phyloP scores from a whole-genome alignment of 2,797 vertebrate genomes.

The Hapalemur alaotrensis region DNA sequence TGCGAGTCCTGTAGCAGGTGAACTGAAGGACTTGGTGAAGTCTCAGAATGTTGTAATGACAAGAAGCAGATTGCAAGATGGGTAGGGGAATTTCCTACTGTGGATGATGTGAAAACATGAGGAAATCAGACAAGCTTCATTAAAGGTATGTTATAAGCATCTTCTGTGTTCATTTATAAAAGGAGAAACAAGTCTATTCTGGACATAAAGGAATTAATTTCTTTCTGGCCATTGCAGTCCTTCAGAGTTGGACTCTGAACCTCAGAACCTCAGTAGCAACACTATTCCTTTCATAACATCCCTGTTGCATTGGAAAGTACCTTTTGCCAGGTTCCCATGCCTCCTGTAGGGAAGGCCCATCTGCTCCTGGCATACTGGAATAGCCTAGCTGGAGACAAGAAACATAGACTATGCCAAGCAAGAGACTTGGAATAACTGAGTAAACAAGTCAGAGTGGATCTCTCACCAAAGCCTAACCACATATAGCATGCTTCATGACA shows the following conservation, averaged over 20 bases:
- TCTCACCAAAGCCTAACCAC: not conserved
- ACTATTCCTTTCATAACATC: not conserved
- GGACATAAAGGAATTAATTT: not conserved
- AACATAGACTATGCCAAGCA: not conserved
- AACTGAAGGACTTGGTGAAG: not conserved
- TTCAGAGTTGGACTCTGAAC: not conserved
- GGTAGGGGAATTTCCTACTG: not conserved
- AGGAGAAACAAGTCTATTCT: not conserved
- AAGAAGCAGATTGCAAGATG: not conserved
- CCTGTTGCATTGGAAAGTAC: not conserved
- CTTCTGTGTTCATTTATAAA: not conserved
- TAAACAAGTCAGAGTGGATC: not conserved
- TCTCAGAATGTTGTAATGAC: not conserved
- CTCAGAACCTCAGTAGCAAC: not conserved
- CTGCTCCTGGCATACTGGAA: conserved; percentile 28
- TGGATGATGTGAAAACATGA: not conserved
- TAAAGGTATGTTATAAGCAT: not conserved
- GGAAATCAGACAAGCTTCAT: not conserved
- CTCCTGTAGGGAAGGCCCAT: conserved; percentile 24
- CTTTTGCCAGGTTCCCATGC: not conserved
- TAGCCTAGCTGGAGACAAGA: not conserved
- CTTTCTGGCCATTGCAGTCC: not conserved
- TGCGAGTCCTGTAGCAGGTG: not conserved
- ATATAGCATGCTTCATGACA: fast-evolving
- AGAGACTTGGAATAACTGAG: not conserved